These are phyloP conservation scores for Acridotheres tristis DNA, from an alignment of 2,797 vertebrate species.

Conservation along the genomic window DNA sequence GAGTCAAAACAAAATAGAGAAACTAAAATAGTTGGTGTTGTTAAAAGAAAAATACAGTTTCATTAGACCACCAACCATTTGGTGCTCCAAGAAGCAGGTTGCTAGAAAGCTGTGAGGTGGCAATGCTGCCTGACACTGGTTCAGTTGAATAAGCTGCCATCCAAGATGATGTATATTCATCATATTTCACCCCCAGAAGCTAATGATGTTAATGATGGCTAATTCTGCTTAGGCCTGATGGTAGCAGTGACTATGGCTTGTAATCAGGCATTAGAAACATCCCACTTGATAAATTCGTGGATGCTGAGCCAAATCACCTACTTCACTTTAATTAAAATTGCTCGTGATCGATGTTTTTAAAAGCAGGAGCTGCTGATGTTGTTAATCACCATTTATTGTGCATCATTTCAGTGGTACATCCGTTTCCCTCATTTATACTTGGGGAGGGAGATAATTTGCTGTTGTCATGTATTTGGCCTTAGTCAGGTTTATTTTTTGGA, in stretches of 20 bases:
- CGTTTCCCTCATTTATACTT: background rate
- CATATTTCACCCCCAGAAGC: background rate
- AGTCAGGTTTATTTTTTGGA: background rate
- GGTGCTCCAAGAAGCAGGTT: background rate
- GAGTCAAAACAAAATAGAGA: background rate
- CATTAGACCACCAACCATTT: background rate
- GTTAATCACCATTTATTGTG: background rate
- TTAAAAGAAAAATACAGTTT: background rate
- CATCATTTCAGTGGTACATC: background rate
- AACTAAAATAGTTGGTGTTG: background rate
- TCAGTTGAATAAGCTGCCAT: background rate
- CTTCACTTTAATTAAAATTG: slow-evolving; percentile 48
- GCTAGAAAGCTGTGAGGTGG: background rate
- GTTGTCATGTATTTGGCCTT: background rate
- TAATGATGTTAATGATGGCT: background rate
- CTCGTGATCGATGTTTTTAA: background rate
- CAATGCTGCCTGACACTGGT: background rate
- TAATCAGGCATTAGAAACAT: background rate
- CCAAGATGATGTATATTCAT: background rate
- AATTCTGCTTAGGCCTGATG: slow-evolving; percentile 23
- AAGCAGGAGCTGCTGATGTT: slow-evolving; percentile 19
- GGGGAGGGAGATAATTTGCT: background rate
- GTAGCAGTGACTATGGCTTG: background rate
- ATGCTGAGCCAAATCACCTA: slow-evolving; percentile 14
- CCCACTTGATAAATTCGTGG: slow-evolving; percentile 3